These are phyloP conservation scores for Zosterops hypoxanthus DNA, from an alignment of 2,113 vertebrate genomes.

Conservation along the genomic window DNA sequence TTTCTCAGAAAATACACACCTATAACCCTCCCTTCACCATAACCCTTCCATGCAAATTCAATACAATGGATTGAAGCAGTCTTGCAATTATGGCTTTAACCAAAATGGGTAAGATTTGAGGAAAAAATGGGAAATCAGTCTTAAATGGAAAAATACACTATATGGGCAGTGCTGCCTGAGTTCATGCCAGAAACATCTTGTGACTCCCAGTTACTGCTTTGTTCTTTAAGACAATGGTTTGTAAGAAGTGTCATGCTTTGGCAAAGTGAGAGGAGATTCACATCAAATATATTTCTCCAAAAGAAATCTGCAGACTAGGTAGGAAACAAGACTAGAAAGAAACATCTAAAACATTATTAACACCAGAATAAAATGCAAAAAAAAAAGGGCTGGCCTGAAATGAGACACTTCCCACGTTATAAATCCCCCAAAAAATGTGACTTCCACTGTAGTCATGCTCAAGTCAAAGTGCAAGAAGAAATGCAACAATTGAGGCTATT, in stretches of 20 bases:
- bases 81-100: not conserved
- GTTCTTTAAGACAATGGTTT: not conserved
- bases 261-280: not conserved
- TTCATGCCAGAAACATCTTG: not conserved
- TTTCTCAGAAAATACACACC: not conserved
- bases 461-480: not conserved
- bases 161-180: not conserved
- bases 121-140: not conserved
- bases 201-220: not conserved
- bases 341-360: not conserved
- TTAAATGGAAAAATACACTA: not conserved
- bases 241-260: not conserved
- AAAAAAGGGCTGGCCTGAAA: not conserved
- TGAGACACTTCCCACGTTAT: not conserved
- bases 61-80: not conserved
- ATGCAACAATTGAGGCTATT: not conserved
- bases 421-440: not conserved
- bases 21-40: not conserved
- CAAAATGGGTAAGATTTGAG: not conserved
- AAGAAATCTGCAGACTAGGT: not conserved
- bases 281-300: not conserved
- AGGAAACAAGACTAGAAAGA: not conserved
- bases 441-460: fast-evolving
- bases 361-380: not conserved
- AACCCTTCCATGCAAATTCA: not conserved